phyloP scores from a whole-genome alignment of 2,797 vertebrate genomes.

The Eremophila alpestris region DNA sequence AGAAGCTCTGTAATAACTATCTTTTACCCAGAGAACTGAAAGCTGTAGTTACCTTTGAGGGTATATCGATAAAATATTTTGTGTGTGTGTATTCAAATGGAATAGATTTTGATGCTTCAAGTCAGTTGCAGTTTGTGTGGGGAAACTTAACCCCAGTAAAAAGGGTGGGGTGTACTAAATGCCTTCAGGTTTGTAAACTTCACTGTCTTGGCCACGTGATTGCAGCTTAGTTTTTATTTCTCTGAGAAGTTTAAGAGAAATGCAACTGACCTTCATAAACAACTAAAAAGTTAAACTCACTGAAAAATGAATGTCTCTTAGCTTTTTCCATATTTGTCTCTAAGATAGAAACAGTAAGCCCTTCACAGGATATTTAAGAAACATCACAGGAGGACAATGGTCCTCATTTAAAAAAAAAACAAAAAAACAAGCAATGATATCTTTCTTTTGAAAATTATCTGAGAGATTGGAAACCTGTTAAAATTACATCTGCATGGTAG shows the following conservation, averaged over 20 bases:
- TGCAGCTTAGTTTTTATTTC: not conserved
- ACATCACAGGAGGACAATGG: not conserved
- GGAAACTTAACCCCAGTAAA: not conserved
- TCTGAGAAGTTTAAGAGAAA: not conserved
- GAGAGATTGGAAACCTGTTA: not conserved
- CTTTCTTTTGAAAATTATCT: not conserved
- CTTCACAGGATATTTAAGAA: not conserved
- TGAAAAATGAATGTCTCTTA: not conserved
- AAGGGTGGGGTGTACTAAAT: not conserved
- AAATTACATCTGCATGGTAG: not conserved
- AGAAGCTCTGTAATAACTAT: not conserved
- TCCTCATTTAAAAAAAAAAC: not conserved
- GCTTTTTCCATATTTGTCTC: not conserved
- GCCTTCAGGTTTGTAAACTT: not conserved
- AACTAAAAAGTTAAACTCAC: not conserved
- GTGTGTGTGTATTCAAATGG: not conserved
- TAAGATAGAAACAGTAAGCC: not conserved
- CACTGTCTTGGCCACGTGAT: accelerated
- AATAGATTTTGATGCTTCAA: not conserved
- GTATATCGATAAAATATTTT: not conserved
- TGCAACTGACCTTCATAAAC: not conserved
- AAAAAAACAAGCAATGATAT: not conserved
- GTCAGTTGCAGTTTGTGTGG: not conserved
- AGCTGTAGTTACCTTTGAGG: not conserved
- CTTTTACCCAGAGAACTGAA: not conserved